A percentile compares a stretch with the other conserved stretches of the same genome.
phyloP scores from a whole-genome alignment of 2,797 vertebrate species.

The Lepus oiostolus region DNA sequence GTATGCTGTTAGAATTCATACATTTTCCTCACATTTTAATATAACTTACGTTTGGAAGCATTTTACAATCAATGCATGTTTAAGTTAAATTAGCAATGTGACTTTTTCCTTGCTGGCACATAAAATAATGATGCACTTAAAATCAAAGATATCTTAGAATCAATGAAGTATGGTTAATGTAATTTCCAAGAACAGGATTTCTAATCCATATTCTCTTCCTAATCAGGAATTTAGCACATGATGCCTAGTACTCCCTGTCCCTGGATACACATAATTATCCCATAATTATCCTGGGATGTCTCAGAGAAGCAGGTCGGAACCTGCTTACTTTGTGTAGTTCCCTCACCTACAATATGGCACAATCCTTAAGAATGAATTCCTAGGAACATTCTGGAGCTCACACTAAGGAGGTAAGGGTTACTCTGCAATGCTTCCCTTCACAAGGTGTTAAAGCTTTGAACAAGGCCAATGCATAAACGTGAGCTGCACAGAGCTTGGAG shows the following conservation, averaged over 20 bases:
- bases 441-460: constrained; percentile 56
- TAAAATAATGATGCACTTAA: constrained; percentile 61
- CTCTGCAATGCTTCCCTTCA: constrained; percentile 57
- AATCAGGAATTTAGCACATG: constrained; percentile 60
- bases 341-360: background rate
- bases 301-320: constrained; percentile 61
- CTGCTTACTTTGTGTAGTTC: constrained; percentile 35
- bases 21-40: constrained; percentile 56
- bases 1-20: constrained; percentile 35
- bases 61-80: constrained; percentile 13
- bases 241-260: background rate
- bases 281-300: constrained; percentile 39
- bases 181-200: constrained; percentile 61
- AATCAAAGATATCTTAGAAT: constrained; percentile 63
- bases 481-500: constrained; percentile 43
- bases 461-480: constrained; percentile 59
- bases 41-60: constrained; percentile 55
- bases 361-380: constrained; percentile 58
- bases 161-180: constrained; percentile 47
- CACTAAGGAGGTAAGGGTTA: constrained; percentile 32
- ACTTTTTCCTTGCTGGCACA: constrained; percentile 58
- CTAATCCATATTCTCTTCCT: constrained; percentile 56
- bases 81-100: constrained; percentile 50
- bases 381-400: constrained; percentile 63
- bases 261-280: background rate